phyloP scores from a whole-genome alignment of 1,140 invertebrate species.

The Drosophila kepulauana region DNA sequence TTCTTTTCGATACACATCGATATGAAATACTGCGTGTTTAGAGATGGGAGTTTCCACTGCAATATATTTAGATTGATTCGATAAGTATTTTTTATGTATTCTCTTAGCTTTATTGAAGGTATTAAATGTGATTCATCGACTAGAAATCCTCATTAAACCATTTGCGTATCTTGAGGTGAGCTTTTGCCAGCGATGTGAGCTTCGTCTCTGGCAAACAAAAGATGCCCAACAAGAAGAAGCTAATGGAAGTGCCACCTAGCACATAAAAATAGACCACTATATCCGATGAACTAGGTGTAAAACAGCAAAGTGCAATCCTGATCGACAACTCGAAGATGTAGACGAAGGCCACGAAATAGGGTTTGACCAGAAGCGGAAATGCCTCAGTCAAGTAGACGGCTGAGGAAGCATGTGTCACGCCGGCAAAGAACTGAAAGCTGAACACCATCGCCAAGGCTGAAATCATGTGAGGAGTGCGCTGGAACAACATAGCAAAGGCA shows the following conservation, averaged over 20 bases:
- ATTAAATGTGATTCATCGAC: too few species aligned
- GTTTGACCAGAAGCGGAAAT: constrained; percentile 67
- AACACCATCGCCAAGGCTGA: constrained; percentile 59
- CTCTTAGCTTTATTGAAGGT: background rate
- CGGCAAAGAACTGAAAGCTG: constrained; percentile 59
- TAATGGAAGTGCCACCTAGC: constrained; percentile 58
- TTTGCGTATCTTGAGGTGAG: constrained; percentile 65
- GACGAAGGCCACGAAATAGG: constrained; percentile 62
- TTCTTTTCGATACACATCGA: too few species aligned
- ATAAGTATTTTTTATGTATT: background rate
- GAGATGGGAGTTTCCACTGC: too few species aligned
- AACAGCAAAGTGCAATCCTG: constrained; percentile 53
- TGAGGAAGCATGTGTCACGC: constrained; percentile 60
- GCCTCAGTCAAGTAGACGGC: constrained; percentile 74
- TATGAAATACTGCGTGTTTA: too few species aligned
- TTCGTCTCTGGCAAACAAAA: constrained; percentile 73
- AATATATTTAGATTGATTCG: background rate
- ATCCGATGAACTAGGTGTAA: background rate
- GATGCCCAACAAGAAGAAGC: constrained; percentile 64
- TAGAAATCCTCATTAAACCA: constrained; percentile 73
- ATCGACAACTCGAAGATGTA: constrained; percentile 58
- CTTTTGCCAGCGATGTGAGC: constrained; percentile 51
- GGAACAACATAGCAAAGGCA: constrained; percentile 52
- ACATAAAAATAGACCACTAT: constrained; percentile 58
- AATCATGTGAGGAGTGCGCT: constrained; percentile 41